Evolutionary conservation across 2,888 invertebrate genomes (phyloP), one percentile per base, ranked within the genome.

Genomic region (Cosmopolites sordidus): DNA sequence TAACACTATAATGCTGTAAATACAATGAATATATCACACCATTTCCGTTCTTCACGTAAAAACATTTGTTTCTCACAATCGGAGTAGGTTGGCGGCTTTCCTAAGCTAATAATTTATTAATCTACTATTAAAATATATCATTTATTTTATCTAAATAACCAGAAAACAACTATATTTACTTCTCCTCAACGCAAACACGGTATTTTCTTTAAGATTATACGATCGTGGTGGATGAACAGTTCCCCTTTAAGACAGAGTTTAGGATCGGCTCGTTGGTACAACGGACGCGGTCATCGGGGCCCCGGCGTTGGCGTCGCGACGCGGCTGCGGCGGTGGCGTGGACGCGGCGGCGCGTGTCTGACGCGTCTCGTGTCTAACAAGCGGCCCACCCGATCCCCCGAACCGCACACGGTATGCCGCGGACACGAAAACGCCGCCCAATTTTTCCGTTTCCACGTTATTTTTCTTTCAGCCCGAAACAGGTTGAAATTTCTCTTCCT

Each of bases 291-390:
- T 46, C 43, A 54, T 48, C 50, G 56, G 48, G 48, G 3, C 22
- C 50, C 56, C 49, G 30, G 52, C 53, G 56, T 56, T 56, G 53
- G 56, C 56, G 56, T 56, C 56, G 51, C 53, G 56, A 50, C 61
- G 58, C 53, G 57, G 58, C 58, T 59, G 62, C 54, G 63, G 62
- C 62, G 61, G 58, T 59, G 63, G 60, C 56, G 60, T 60, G 63
- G 68, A 67, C 67, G 67, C 67, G 69, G 70, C 69, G 73, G 71
- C 73, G 73, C 73, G 74, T 73, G 73, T 73, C 73, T 73, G 73
- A 72, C 73, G 73, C 73, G 73, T 71, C 73, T 71, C 70, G 71
- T 71, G 73, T 71, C 72, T 72, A 73, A 73, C 73, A 70, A 72
- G 72, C 72, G 66, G 64, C 65, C 68, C 63, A 60, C 66, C 60